These are phyloP conservation scores for Hybognathus amarus DNA, from an alignment of 2,797 vertebrate species.

Conservation along the genomic window DNA sequence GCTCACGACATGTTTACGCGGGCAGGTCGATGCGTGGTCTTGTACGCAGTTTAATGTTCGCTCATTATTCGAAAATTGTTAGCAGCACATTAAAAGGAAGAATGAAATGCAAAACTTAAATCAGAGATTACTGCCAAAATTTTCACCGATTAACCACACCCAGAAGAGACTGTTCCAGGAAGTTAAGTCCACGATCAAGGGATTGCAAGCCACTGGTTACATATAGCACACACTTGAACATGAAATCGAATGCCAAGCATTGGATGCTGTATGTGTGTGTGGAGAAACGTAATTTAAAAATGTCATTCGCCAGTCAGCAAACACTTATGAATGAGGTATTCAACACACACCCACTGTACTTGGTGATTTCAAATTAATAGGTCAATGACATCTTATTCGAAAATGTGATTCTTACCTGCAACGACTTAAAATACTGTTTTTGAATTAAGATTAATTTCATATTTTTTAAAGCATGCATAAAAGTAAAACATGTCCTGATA, in stretches of 20 bases:
- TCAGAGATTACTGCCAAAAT: constrained; percentile 11
- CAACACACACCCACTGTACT: background rate
- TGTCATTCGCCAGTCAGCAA: background rate
- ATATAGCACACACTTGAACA: background rate
- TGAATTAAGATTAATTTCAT: background rate
- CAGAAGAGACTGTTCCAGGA: constrained; percentile 12
- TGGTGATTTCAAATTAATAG: constrained; percentile 1
- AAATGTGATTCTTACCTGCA: background rate
- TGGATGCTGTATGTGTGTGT: background rate
- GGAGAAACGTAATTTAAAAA: background rate
- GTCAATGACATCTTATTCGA: background rate
- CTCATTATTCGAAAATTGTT: constrained; percentile 41
- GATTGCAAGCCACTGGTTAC: constrained; percentile 24
- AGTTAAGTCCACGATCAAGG: background rate
- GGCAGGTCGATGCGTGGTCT: constrained; percentile 55
- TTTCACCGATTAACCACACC: constrained; percentile 9
- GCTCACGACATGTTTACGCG: constrained; percentile 48
- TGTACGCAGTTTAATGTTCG: constrained; percentile 34
- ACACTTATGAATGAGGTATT: background rate
- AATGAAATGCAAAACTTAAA: constrained; percentile 26
- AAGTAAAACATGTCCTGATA: background rate
- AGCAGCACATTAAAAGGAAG: constrained; percentile 24
- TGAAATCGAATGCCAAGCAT: background rate
- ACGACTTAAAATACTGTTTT: background rate
- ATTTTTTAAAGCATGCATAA: background rate